Evolutionary conservation across 1,140 invertebrate species (phyloP).

Genomic region (Zaprionus gabonicus): DNA sequence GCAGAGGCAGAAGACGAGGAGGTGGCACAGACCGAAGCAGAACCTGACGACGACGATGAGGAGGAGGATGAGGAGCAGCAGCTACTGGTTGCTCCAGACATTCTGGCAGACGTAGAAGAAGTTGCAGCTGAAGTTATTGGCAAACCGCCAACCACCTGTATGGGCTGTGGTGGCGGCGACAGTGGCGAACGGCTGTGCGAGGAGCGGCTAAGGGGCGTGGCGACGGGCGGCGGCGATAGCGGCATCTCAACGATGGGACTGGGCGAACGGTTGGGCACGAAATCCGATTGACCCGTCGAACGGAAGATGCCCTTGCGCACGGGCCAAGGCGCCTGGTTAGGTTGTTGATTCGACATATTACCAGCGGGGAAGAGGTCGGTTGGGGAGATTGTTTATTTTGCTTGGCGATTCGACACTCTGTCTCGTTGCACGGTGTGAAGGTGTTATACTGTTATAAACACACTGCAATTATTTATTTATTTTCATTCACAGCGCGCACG

Average conservation of each 20-base stretch:
- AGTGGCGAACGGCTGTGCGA: constrained; percentile 53
- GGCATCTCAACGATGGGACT: constrained; percentile 83
- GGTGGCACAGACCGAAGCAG: constrained; percentile 39
- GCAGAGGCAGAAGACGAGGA: constrained; percentile 58
- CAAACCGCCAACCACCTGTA: constrained; percentile 66
- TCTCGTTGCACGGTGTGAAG: constrained; percentile 23
- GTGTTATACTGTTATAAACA: constrained; percentile 46
- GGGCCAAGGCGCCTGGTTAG: constrained; percentile 88
- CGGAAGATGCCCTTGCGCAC: constrained; percentile 88
- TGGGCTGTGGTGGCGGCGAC: constrained; percentile 78
- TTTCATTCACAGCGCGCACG: constrained; percentile 75
- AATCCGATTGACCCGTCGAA: constrained; percentile 84
- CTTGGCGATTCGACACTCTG: constrained; percentile 22
- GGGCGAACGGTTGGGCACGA: constrained; percentile 77
- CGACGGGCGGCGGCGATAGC: constrained; percentile 82
- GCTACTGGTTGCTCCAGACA: not conserved
- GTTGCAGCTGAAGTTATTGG: constrained; percentile 34
- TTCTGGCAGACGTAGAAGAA: constrained; percentile 25
- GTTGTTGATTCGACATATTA: constrained; percentile 84
- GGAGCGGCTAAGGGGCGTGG: constrained; percentile 60
- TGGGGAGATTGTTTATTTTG: constrained; percentile 21
- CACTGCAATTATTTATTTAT: constrained; percentile 55
- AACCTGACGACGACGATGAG: constrained; percentile 33
- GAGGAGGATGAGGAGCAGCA: constrained; percentile 33
- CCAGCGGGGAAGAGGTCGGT: not conserved